Conservation (phyloP, 2,797 vertebrate species). For the Silurus aristotelis region DNA sequence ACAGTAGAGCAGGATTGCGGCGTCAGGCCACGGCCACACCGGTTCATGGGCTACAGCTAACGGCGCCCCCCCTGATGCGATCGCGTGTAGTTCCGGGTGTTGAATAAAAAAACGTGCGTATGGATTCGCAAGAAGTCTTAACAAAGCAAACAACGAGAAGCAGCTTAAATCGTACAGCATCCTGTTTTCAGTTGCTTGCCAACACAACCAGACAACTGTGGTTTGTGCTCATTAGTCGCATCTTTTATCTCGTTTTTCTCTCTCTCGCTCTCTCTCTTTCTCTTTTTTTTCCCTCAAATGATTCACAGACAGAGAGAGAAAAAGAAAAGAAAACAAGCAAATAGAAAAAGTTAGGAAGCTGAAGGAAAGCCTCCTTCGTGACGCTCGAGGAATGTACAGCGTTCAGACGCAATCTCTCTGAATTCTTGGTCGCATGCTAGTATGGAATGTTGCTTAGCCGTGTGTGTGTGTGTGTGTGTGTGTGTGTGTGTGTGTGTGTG, state of each 20-base stretch:
- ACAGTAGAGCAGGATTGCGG: too few relatives aligned
- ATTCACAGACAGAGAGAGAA: background rate
- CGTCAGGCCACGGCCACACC: too few relatives aligned
- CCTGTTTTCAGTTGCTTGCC: conserved; percentile 22
- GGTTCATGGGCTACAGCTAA: too few relatives aligned
- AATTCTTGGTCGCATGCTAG: conserved; percentile 35
- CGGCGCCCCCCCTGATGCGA: too few relatives aligned
- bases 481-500: conserved; percentile 34
- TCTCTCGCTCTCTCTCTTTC: background rate
- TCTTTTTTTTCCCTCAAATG: background rate
- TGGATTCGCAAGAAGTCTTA: background rate
- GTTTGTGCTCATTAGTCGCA: conserved; percentile 17
- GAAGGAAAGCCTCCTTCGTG: conserved; percentile 54
- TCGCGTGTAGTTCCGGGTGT: too few relatives aligned
- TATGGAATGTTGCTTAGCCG: conserved; percentile 44
- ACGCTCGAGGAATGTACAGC: conserved; percentile 55
- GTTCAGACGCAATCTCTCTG: conserved; percentile 43
- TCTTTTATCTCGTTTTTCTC: conserved; percentile 11
- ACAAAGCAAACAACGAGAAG: conserved; percentile 6
- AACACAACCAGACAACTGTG: conserved; percentile 5
- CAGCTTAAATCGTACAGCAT: conserved; percentile 21
- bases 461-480: conserved; percentile 36
- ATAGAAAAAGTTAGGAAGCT: conserved; percentile 57
- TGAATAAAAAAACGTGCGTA: background rate
- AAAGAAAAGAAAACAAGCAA: conserved; percentile 35